Percentiles rank a stretch among this genome's conserved stretches.
Evolutionary conservation across 2,888 invertebrate species (phyloP).

Genomic region (Pristionchus fissidentatus): DNA sequence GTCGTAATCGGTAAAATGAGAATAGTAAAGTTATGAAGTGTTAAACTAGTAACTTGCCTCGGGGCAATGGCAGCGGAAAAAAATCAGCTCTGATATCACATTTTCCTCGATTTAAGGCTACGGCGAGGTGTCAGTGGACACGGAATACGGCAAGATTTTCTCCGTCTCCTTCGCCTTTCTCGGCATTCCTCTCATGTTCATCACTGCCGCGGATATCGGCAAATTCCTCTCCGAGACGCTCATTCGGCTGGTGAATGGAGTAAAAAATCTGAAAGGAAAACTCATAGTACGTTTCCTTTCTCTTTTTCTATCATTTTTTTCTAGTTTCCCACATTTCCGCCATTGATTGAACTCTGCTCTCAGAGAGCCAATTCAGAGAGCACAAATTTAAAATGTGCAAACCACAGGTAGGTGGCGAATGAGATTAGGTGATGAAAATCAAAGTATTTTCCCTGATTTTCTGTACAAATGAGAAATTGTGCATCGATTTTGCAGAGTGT

Average conservation of each 20-base stretch:
- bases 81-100: no score
- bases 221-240: constrained; percentile 75
- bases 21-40: neutral
- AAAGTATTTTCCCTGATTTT: neutral
- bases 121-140: constrained; percentile 75
- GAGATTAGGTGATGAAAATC: neutral
- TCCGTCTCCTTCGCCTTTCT: constrained; percentile 75
- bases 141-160: constrained; percentile 74
- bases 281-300: constrained; percentile 58
- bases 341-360: neutral
- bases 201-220: constrained; percentile 76
- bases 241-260: constrained; percentile 69
- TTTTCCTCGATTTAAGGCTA: constrained; percentile 68
- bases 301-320: neutral
- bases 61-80: no score
- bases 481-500: neutral
- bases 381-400: no score
- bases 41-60: neutral
- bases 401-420: no score
- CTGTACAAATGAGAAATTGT: no score
- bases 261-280: constrained; percentile 65
- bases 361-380: neutral
- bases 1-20: neutral
- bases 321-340: neutral
- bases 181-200: constrained; percentile 76